phyloP scores from a whole-genome alignment of 1,140 invertebrate species.

The Leptoteleia sp. region DNA sequence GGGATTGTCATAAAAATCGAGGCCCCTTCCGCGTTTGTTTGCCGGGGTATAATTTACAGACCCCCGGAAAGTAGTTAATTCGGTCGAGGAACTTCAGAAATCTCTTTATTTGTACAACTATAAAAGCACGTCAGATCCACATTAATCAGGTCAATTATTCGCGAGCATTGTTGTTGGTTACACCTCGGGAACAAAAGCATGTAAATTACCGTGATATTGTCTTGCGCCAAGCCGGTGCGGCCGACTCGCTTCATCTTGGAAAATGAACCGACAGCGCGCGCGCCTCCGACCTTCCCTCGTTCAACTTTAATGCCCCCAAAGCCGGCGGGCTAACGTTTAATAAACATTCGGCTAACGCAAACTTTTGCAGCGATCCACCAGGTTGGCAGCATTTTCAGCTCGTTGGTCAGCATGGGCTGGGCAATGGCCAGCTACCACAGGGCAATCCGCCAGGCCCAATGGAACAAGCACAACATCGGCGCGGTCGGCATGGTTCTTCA shows the following conservation, averaged over 20 bases:
- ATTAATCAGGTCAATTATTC: slow-evolving; percentile 37
- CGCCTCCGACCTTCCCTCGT: slow-evolving; percentile 45
- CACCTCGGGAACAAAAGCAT: slow-evolving; percentile 10
- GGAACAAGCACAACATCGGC: slow-evolving; percentile 87
- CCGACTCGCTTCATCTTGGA: slow-evolving; percentile 14
- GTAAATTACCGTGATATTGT: slow-evolving; percentile 1
- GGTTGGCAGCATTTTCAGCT: slow-evolving; percentile 86
- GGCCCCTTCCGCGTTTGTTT: too few relatives aligned
- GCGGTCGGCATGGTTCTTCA: slow-evolving; percentile 85
- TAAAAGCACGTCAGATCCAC: slow-evolving; percentile 7
- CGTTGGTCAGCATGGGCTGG: slow-evolving; percentile 91
- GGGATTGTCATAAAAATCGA: too few relatives aligned
- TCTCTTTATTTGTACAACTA: slow-evolving; percentile 8
- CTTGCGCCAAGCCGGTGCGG: neutral
- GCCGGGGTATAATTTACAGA: too few relatives aligned
- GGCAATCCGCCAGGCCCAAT: slow-evolving; percentile 87
- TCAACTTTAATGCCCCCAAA: slow-evolving; percentile 27
- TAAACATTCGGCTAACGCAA: slow-evolving; percentile 42
- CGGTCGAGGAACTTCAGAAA: slow-evolving; percentile 20
- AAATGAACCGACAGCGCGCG: slow-evolving; percentile 29
- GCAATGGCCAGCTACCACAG: slow-evolving; percentile 92
- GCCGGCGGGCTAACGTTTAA: slow-evolving; percentile 20
- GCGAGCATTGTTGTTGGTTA: slow-evolving; percentile 12
- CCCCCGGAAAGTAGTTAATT: too few relatives aligned
- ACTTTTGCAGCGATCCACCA: slow-evolving; percentile 85